Evolutionary conservation across 2,113 vertebrate genomes (phyloP), one percentile per base, ranked within the genome.

Genomic region (Caretta caretta): DNA sequence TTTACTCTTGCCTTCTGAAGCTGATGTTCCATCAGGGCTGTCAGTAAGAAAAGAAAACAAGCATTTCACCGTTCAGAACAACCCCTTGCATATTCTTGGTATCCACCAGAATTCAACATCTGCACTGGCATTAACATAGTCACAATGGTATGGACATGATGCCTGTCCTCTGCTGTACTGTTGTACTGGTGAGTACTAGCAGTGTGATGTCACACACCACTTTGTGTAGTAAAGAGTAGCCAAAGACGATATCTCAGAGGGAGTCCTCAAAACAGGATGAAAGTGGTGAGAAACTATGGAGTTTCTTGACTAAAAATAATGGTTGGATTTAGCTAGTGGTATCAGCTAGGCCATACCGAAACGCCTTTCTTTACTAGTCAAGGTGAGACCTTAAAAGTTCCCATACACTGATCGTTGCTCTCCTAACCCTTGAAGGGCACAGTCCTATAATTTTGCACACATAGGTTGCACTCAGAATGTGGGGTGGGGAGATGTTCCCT

Each of bases 71-170:
- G 4, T 19, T 65, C 62, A n/a, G 29, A 65, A 65, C 14, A 35
- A 65, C 16, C 13, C 31, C 62, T 35, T 35, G 62, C 25, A 62
- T 62, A 31, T 29, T 31, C 29, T 29, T 59, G 57, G 57, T 59
- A 90, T 87, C 46, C 92, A 83, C 46, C 75, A 82, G 27, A 91
- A 54, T 27, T 88, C 8, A 10, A 1, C 5, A 31, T 84, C 25
- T 80, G 8, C 1, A 2, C 38, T 87, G 9, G 57, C 87, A 90
- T 92, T 80, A 69, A 3, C 83, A 31, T 31, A 62, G 12, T 31
- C 27, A 84, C 29, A 92, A 10, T 19, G 79, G 9, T 2, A 9
- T 16, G 2, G 1, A 1, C 4, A 1, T 9, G 25, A 16, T 1
- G 12, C n/a, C n/a, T 54, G 31, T 80, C 11, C 27, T 13, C 4